Evolutionary conservation across 2,797 vertebrate species (phyloP).

Genomic region (Synanceia verrucosa): DNA sequence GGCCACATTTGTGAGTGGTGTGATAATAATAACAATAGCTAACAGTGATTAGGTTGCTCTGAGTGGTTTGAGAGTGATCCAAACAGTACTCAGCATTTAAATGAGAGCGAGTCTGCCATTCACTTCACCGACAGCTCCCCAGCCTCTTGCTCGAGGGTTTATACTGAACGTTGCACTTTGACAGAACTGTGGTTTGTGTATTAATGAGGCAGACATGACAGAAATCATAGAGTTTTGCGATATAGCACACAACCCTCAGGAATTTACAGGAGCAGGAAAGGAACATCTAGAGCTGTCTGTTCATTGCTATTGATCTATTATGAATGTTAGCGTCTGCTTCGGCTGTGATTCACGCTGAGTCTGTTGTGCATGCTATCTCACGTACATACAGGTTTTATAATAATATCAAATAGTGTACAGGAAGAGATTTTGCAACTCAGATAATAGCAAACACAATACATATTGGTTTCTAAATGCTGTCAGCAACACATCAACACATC

Average conservation of each 20-base stretch:
- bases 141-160: slow-evolving; percentile 22
- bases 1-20: background rate
- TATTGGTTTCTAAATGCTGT: background rate
- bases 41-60: background rate
- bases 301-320: slow-evolving; percentile 68
- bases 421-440: background rate
- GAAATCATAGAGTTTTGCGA: slow-evolving; percentile 37
- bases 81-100: slow-evolving; percentile 20
- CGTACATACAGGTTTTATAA: background rate
- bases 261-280: slow-evolving; percentile 64
- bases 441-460: background rate
- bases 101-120: background rate
- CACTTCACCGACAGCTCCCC: slow-evolving; percentile 22
- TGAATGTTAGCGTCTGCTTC: slow-evolving; percentile 56
- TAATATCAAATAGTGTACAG: background rate
- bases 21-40: background rate
- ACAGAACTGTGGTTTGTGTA: slow-evolving; percentile 57
- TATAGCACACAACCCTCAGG: slow-evolving; percentile 65
- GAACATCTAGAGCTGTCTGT: slow-evolving; percentile 62
- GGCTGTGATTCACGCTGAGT: slow-evolving; percentile 25
- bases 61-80: background rate
- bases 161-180: slow-evolving; percentile 38
- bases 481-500: background rate
- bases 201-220: slow-evolving; percentile 63
- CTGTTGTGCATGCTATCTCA: slow-evolving; percentile 12